Percentiles rank a stretch among this genome's conserved stretches.
Conservation (phyloP, 1,140 invertebrate species). For the Papilio polyxenes region DNA sequence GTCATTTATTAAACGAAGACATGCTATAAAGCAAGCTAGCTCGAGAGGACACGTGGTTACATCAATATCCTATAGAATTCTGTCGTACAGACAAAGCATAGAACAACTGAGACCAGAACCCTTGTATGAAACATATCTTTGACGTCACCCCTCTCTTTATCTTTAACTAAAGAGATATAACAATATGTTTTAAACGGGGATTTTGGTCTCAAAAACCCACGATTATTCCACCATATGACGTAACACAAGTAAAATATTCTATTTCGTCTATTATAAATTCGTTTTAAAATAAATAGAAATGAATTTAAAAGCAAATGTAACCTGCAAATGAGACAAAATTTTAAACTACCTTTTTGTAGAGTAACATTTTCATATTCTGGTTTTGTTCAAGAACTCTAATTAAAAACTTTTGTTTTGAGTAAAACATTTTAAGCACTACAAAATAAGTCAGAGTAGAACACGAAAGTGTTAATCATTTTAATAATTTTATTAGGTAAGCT, state of each 20-base stretch:
- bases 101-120: no score
- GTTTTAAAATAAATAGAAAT: neutral
- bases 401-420: conserved; percentile 18
- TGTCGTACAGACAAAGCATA: no score
- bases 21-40: no score
- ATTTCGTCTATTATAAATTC: neutral
- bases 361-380: conserved; percentile 16
- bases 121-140: no score
- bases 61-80: no score
- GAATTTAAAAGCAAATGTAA: neutral
- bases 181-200: no score
- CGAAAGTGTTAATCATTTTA: conserved; percentile 3
- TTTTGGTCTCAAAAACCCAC: no score
- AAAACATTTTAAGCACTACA: conserved; percentile 22
- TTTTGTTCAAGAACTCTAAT: conserved; percentile 17
- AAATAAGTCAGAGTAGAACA: conserved; percentile 8
- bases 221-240: neutral
- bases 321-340: conserved; percentile 22
- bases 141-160: no score
- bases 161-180: no score
- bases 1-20: no score
- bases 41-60: no score
- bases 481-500: conserved; percentile 1
- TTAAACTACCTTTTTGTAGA: conserved; percentile 10
- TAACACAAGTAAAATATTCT: neutral